Base-by-base conservation (phyloP, 2,113 vertebrate genomes). In the Anoplopoma fimbria region DNA sequence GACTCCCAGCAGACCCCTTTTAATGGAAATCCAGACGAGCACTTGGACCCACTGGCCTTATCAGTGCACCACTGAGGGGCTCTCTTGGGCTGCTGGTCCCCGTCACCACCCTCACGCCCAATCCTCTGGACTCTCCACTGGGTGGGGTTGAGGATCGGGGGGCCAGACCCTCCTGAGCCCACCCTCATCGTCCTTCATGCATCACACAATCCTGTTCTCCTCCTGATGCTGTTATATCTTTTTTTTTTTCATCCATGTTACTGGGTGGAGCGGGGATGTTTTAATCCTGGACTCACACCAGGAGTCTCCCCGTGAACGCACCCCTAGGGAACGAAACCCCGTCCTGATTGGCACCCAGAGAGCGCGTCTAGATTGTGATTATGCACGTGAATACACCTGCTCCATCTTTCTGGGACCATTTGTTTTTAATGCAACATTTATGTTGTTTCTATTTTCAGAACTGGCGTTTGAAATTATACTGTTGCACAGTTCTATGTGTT, bases 11-110 rank as follows among this genome's bases (percentile, higher is more conserved):
- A 64, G 92, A 93, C 88, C 85, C 91, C 86, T 86, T 92, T 87
- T 93, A 93, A 93, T 93, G 89, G 91, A 91, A 81, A 69, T 47
- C 83, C 85, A 88, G 89, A 87, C 88, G 84, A 93, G 91, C 94
- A 93, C 88, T 88, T 72, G 90, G 87, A 92, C 91, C 88, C 70
- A 79, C 58, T 75, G 85, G 71, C 79, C 61, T 25, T 62, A 36
- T 68, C 55, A 47, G 68, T 71, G 68, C 84, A 70, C 47, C 79
- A 74, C 75, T 67, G 67, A 86, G 77, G 68, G 34, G 49, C 87
- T 69, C 87, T 70, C 82, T 68, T 87, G 69, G 72, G 75, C 70
- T 33, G 15, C 72, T 65, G 34, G 12, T 86, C 76, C 21, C 29
- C 42, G 8, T 67, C 70, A 62, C 67, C 23, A 2, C 3, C 61